Percentiles rank a stretch among this genome's conserved stretches.
phyloP scores from a whole-genome alignment of 2,888 invertebrate genomes.

The Andricus quercusramuli region DNA sequence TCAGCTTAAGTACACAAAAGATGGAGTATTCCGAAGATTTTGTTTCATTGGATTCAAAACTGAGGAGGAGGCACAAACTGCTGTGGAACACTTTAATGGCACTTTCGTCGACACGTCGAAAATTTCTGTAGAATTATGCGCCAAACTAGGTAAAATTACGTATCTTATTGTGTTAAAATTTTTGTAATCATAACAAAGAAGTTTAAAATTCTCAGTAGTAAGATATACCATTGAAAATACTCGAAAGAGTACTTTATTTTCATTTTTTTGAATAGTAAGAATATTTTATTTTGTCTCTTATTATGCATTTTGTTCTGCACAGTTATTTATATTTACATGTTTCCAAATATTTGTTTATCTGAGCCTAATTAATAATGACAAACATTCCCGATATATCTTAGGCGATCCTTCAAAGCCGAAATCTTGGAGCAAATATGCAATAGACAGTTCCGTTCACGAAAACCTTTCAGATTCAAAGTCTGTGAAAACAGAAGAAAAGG shows the following conservation, averaged over 20 bases:
- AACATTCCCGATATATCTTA: conserved; percentile 54
- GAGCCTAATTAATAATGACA: background rate
- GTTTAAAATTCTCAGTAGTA: too few relatives aligned
- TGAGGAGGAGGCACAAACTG: conserved; percentile 88
- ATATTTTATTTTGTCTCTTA: too few relatives aligned
- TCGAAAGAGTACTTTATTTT: too few relatives aligned
- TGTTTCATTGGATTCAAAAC: conserved; percentile 95
- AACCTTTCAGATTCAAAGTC: conserved; percentile 60
- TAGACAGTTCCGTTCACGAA: conserved; percentile 86
- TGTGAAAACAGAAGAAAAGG: conserved; percentile 53
- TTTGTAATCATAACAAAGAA: background rate
- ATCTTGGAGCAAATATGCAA: conserved; percentile 95
- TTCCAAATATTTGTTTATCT: background rate
- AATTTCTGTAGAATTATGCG: conserved; percentile 89
- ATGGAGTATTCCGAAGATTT: conserved; percentile 95
- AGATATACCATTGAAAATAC: too few relatives aligned
- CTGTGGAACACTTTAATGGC: conserved; percentile 89
- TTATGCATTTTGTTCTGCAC: too few relatives aligned
- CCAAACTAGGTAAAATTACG: conserved; percentile 81
- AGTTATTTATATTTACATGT: too few relatives aligned
- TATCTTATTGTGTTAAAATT: background rate
- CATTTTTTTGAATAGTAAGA: too few relatives aligned
- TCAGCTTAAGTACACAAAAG: conserved; percentile 93
- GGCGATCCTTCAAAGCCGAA: conserved; percentile 88
- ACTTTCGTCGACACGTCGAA: conserved; percentile 91